Evolutionary conservation across 2,797 vertebrate species (phyloP).

Genomic region (Darevskia mixta): DNA sequence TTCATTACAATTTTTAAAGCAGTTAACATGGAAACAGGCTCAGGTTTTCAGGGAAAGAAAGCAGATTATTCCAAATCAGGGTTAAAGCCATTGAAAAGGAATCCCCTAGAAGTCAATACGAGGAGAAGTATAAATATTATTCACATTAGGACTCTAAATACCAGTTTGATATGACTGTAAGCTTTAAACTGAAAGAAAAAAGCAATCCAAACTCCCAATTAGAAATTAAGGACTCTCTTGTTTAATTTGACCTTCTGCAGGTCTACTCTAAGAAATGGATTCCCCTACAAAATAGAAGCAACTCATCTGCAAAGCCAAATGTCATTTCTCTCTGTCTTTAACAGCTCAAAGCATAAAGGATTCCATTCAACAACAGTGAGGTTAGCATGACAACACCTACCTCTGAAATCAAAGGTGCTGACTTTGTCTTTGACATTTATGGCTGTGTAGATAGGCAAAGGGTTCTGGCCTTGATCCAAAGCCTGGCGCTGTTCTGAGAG

Average conservation of each 20-base stretch:
- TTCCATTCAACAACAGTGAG: not conserved
- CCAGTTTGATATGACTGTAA: no score
- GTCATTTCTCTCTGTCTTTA: not conserved
- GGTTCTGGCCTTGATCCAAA: slow-evolving; percentile 86
- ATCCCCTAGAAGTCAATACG: not conserved
- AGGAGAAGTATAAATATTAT: not conserved
- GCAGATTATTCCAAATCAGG: not conserved
- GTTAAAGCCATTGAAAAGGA: not conserved
- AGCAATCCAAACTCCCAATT: no score
- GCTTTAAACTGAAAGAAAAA: no score
- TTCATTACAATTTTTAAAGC: slow-evolving; percentile 13
- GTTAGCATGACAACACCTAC: slow-evolving; percentile 54
- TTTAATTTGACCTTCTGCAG: not conserved
- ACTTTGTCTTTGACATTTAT: slow-evolving; percentile 84
- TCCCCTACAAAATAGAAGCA: not conserved
- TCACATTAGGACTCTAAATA: not conserved
- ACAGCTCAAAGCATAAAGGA: not conserved
- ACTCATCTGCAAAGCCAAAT: not conserved
- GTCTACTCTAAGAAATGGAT: not conserved
- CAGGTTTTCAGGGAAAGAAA: slow-evolving; percentile 10
- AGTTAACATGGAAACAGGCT: slow-evolving; percentile 7
- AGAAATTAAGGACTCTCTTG: no score
- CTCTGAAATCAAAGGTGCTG: slow-evolving; percentile 80
- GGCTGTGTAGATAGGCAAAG: slow-evolving; percentile 87
- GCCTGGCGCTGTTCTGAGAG: slow-evolving; percentile 86